Evolutionary conservation across 1,140 invertebrate genomes (phyloP).

Genomic region (Calliphora vicina): DNA sequence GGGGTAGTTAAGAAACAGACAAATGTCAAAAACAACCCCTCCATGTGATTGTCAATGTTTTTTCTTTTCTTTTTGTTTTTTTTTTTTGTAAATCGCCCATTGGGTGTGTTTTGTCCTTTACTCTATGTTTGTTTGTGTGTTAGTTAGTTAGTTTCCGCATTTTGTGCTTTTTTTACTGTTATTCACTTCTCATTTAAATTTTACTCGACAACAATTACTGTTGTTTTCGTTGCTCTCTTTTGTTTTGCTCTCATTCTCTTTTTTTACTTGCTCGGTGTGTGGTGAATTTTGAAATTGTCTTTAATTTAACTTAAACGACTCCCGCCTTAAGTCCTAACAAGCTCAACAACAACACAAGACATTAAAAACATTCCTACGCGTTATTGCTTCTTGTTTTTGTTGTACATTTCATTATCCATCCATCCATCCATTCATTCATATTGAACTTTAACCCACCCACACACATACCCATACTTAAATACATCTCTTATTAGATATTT

Average conservation of each 20-base stretch:
- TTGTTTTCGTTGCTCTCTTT: neutral
- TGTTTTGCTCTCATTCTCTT: neutral
- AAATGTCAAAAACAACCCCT: slow-evolving; percentile 28
- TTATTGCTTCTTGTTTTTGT: neutral
- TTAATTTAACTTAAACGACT: neutral
- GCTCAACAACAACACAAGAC: neutral
- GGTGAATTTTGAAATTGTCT: slow-evolving; percentile 28
- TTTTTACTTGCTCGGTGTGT: neutral
- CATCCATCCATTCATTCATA: neutral
- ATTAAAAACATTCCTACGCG: slow-evolving; percentile 14
- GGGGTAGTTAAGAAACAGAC: slow-evolving; percentile 11
- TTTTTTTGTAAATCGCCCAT: neutral
- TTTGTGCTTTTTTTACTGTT: slow-evolving; percentile 20
- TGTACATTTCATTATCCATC: no score
- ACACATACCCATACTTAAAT: no score
- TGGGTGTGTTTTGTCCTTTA: slow-evolving; percentile 23
- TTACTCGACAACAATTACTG: neutral
- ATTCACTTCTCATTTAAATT: no score
- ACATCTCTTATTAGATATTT: no score
- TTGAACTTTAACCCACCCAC: no score
- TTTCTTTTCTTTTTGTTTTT: slow-evolving; percentile 12
- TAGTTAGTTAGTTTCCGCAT: slow-evolving; percentile 4
- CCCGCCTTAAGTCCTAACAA: neutral
- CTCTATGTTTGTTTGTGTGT: neutral
- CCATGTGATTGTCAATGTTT: slow-evolving; percentile 31